Evolutionary conservation across 2,113 vertebrate genomes (phyloP).

Genomic region (Helogale parvula): DNA sequence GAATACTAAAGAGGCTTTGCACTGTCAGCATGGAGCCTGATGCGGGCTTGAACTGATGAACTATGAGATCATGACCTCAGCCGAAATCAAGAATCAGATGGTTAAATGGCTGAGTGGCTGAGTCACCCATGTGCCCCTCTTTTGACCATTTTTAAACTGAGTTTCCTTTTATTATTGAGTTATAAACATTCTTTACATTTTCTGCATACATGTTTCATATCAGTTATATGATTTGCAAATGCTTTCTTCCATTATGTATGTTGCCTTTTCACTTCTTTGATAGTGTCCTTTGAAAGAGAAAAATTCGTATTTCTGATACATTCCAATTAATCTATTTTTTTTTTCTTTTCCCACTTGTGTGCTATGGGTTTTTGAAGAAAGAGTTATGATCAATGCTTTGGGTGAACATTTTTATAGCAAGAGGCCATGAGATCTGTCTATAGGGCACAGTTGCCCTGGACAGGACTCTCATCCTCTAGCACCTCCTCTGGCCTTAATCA

Average conservation of each 20-base stretch:
- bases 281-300: not conserved
- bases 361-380: not conserved
- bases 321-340: not conserved
- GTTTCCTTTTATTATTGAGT: not conserved
- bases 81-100: no score
- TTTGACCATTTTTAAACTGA: not conserved
- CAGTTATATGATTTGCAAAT: not conserved
- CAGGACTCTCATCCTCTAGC: not conserved
- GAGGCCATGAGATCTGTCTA: not conserved
- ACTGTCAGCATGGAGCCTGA: no score
- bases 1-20: no score
- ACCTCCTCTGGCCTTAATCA: slow-evolving; percentile 3
- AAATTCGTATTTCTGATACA: not conserved
- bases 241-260: not conserved
- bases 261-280: not conserved
- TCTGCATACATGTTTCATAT: not conserved
- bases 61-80: no score
- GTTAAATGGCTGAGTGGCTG: no score
- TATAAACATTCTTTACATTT: not conserved
- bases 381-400: not conserved
- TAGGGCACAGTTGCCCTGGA: not conserved
- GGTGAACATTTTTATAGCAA: not conserved
- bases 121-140: no score
- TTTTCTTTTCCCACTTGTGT: not conserved
- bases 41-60: no score